These are phyloP conservation scores for Podabrus alpinus DNA, from an alignment of 2,888 invertebrate genomes.

Conservation along the genomic window DNA sequence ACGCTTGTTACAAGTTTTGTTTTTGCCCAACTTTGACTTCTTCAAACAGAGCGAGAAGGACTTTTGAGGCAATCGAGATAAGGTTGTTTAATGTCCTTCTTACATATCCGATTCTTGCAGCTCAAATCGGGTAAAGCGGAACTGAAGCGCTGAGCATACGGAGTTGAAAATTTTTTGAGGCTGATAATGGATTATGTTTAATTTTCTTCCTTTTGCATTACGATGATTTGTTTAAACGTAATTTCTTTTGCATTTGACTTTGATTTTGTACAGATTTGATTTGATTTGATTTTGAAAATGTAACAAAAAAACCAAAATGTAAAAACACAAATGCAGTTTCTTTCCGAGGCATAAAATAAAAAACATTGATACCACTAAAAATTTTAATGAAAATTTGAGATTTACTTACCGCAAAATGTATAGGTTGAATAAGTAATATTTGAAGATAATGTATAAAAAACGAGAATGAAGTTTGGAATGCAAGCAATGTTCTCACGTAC, in stretches of 20 bases:
- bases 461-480: neutral
- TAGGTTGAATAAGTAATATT: neutral
- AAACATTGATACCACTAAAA: neutral
- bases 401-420: neutral
- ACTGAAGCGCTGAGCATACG: no score
- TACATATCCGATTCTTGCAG: no score
- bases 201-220: no score
- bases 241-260: no score
- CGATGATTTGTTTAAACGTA: no score
- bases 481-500: neutral
- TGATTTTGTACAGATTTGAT: no score
- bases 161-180: no score
- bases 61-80: neutral
- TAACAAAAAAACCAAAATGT: no score
- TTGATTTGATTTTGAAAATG: no score
- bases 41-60: neutral
- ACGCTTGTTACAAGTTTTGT: neutral
- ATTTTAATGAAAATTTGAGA: neutral
- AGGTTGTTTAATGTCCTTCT: neutral
- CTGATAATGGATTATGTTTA: no score
- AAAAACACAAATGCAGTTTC: neutral
- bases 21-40: neutral
- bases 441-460: neutral
- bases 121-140: no score
- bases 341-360: neutral